phyloP scores from a whole-genome alignment of 2,797 vertebrate genomes.

The Lagocephalus sceleratus region DNA sequence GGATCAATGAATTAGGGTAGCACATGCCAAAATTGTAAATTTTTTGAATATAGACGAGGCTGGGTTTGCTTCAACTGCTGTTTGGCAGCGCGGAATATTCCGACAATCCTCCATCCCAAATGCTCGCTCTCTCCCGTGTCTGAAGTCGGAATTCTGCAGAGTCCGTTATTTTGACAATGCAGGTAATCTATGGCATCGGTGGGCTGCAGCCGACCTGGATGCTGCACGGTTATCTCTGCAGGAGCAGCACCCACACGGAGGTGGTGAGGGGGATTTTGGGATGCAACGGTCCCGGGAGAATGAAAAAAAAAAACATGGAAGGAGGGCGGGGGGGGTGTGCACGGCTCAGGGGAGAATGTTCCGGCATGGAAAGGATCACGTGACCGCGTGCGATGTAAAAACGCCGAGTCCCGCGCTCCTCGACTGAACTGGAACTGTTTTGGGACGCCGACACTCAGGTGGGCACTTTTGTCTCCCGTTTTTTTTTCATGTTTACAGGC shows the following conservation, averaged over 20 bases:
- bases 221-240: slow-evolving; percentile 78
- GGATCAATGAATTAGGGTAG: no score
- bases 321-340: slow-evolving; percentile 19
- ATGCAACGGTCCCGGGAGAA: slow-evolving; percentile 51
- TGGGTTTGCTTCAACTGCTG: slow-evolving; percentile 38
- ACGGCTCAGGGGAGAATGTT: slow-evolving; percentile 32
- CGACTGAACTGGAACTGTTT: no score
- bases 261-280: slow-evolving; percentile 48
- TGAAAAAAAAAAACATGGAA: slow-evolving; percentile 46
- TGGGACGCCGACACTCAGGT: no score
- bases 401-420: no score
- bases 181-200: slow-evolving; percentile 80
- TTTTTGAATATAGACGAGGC: slow-evolving; percentile 28
- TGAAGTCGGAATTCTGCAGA: slow-evolving; percentile 80
- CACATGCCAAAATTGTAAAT: no score
- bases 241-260: slow-evolving; percentile 70
- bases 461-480: no score
- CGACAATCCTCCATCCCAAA: slow-evolving; percentile 57
- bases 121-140: slow-evolving; percentile 62
- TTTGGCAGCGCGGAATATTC: slow-evolving; percentile 45
- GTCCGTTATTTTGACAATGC: slow-evolving; percentile 79
- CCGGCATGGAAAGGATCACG: slow-evolving; percentile 52
- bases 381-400: slow-evolving; percentile 49
- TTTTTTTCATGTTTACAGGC: no score
- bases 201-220: slow-evolving; percentile 71